phyloP scores from a whole-genome alignment of 2,888 invertebrate genomes.

The Urechis unicinctus region DNA sequence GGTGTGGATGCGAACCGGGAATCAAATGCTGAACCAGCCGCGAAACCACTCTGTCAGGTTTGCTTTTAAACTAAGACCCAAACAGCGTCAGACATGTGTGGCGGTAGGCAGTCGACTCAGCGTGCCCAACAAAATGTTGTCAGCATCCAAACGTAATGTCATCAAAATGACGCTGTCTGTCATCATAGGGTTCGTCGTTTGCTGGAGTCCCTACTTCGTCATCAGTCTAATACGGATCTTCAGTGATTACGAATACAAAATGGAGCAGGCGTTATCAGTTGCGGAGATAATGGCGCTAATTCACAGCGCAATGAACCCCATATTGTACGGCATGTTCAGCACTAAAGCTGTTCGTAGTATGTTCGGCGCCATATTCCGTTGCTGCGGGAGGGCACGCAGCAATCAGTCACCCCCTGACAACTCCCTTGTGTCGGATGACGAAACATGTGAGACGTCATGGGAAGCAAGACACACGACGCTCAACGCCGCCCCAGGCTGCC shows the following conservation, averaged over 20 bases:
- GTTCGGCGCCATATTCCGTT: background rate
- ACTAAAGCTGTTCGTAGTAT: slow-evolving; percentile 4
- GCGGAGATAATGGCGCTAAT: slow-evolving; percentile 41
- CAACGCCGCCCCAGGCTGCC: no score
- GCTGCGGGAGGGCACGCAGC: background rate
- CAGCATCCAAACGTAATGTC: slow-evolving; percentile 49
- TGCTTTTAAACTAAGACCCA: background rate
- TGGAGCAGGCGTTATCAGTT: slow-evolving; percentile 27
- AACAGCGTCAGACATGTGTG: background rate
- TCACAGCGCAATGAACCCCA: slow-evolving; percentile 51
- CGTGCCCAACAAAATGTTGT: slow-evolving; percentile 1
- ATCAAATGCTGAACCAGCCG: background rate
- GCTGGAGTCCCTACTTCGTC: slow-evolving; percentile 53
- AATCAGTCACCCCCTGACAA: slow-evolving; percentile 10
- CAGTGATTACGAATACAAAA: slow-evolving; percentile 35
- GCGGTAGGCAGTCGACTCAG: background rate
- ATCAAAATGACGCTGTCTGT: slow-evolving; percentile 52
- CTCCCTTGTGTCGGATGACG: background rate
- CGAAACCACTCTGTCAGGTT: background rate
- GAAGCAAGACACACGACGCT: no score
- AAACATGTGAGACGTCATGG: no score
- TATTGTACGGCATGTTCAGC: slow-evolving; percentile 51
- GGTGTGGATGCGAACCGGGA: slow-evolving; percentile 43
- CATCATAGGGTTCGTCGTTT: slow-evolving; percentile 51
- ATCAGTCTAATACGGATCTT: slow-evolving; percentile 49